phyloP scores from a whole-genome alignment of 1,140 invertebrate species.

The Ephestia elutella region DNA sequence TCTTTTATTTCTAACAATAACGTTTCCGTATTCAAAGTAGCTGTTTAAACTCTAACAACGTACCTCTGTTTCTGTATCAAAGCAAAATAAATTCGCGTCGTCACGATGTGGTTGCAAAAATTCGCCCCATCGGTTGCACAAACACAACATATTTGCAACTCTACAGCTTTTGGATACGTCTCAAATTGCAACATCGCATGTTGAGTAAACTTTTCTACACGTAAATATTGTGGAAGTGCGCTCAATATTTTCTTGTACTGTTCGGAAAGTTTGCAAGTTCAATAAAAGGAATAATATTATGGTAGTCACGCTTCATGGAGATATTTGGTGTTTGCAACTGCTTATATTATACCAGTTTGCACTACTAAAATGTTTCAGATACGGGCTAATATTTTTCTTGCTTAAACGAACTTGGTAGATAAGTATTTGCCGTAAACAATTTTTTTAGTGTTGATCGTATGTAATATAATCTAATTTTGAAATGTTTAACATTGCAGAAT shows the following conservation, averaged over 20 bases:
- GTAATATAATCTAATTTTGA: too few relatives aligned
- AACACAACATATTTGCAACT: background rate
- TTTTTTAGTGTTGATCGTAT: too few relatives aligned
- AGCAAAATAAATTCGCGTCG: background rate
- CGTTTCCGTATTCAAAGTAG: background rate
- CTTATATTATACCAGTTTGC: background rate
- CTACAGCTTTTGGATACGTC: background rate
- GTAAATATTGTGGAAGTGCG: constrained; percentile 10
- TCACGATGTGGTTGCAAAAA: background rate
- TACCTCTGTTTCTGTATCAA: background rate
- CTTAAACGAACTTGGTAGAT: too few relatives aligned
- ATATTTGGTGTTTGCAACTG: constrained; percentile 2
- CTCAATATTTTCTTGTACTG: constrained; percentile 11
- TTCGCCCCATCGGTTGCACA: background rate
- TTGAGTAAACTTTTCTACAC: background rate
- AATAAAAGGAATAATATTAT: constrained; percentile 13
- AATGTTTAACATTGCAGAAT: too few relatives aligned
- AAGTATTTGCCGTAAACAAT: too few relatives aligned
- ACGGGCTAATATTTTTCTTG: too few relatives aligned
- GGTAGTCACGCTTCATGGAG: constrained; percentile 8
- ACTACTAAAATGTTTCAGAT: background rate
- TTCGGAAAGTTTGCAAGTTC: constrained; percentile 9
- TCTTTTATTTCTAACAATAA: background rate
- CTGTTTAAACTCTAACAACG: constrained; percentile 1
- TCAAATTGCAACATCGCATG: constrained; percentile 1